Conservation (phyloP, 2,888 invertebrate genomes). For the Pegoplata infirma region DNA sequence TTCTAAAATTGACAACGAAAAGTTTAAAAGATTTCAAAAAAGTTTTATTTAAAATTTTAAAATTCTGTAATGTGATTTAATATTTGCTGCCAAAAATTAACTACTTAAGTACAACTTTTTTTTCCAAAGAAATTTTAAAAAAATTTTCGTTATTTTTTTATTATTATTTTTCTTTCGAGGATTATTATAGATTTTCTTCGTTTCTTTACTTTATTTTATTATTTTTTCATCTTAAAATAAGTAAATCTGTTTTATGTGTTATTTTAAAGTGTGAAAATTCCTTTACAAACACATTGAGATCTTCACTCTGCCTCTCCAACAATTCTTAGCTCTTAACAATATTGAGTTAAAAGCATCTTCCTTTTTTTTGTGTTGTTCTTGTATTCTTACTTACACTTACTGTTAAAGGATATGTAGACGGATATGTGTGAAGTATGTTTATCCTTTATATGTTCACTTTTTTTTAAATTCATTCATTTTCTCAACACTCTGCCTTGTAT, state of each 20-base stretch:
- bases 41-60: too few species aligned
- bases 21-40: too few species aligned
- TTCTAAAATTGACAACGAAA: too few species aligned
- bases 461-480: slow-evolving; percentile 12
- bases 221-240: slow-evolving; percentile 21
- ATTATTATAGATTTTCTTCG: slow-evolving; percentile 58
- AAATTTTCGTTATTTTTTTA: too few species aligned
- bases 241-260: slow-evolving; percentile 55
- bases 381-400: slow-evolving; percentile 25
- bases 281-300: slow-evolving; percentile 40
- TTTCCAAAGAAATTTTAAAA: too few species aligned
- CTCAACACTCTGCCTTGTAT: neutral
- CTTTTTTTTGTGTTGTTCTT: slow-evolving; percentile 26
- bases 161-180: slow-evolving; percentile 58
- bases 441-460: slow-evolving; percentile 49
- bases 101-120: too few species aligned
- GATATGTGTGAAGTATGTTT: slow-evolving; percentile 57
- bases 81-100: too few species aligned
- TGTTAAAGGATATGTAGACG: slow-evolving; percentile 50
- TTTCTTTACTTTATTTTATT: slow-evolving; percentile 4
- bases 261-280: slow-evolving; percentile 60
- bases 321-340: slow-evolving; percentile 39
- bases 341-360: slow-evolving; percentile 59
- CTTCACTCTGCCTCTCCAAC: too few species aligned
- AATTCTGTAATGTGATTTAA: too few species aligned